Base-by-base conservation (phyloP, 2,888 invertebrate species). In the Torymus tubicola region DNA sequence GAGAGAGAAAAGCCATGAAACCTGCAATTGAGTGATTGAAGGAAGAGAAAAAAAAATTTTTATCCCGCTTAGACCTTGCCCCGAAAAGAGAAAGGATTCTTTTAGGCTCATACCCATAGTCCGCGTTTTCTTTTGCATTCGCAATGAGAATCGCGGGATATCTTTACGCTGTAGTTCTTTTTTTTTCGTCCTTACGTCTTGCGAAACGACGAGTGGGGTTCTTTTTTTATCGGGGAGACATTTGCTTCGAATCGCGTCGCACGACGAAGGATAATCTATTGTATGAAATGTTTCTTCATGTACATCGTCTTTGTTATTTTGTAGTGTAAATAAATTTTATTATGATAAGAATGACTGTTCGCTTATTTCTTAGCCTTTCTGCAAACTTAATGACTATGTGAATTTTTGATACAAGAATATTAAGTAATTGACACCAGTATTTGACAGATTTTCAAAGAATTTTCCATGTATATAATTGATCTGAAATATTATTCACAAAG, bases 251-350 rank as follows among this genome's bases (percentile, higher is more conserved):
- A 65, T 74, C 74, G 55, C 63, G 70, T 71, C 63, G 68, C 71
- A 61, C 57, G 61, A 55, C 80, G 50, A 79, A 75, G 58, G 67
- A 74, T 78, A 77, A 68, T 78, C 14, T 42, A 42, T 70, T 80
- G 71, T 80, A 75, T 72, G 68, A 78, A 80, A 82, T 68, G 68
- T 78, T 80, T 77, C 61, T 57, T 50, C 60, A 71, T 80, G 73
- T 82, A 78, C 69, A 82, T 82, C 53, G 50, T 69, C 86, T 86
- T 86, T 87, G 87, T 89, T 90, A 88, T 88, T 87, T 88, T 88
- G 86, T 89, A 90, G 87, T 90, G 90, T 89, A 90, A 90, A 90
- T 90, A 90, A 90, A 89, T 89, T 86, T 87, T 87, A 87, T 89
- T 87, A 85, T 87, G 86, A 86, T 87, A 88, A 82, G 70, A 70